Conservation (phyloP, 2,888 invertebrate species). For the Ichneumon xanthorius region DNA sequence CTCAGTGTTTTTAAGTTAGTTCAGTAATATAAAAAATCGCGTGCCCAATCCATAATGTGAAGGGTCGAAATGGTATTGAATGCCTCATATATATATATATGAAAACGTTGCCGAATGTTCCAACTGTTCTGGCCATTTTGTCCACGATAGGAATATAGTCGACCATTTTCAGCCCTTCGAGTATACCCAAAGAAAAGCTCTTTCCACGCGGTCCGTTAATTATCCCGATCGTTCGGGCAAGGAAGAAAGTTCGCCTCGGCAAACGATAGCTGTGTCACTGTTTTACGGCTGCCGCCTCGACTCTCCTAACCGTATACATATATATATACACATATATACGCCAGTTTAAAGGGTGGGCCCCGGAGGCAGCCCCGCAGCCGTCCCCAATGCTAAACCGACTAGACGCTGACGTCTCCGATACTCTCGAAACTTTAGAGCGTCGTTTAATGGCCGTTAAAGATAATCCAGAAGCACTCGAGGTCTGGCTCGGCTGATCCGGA, state of each 20-base stretch:
- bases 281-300: constrained; percentile 62
- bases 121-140: neutral
- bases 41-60: too few species aligned
- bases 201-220: constrained; percentile 64
- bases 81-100: neutral
- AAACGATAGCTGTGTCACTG: constrained; percentile 66
- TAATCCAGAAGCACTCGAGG: constrained; percentile 72
- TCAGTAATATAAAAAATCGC: too few species aligned
- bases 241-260: constrained; percentile 62
- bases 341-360: constrained; percentile 55
- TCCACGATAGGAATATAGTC: constrained; percentile 25
- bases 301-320: constrained; percentile 20
- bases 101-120: neutral
- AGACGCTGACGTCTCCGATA: constrained; percentile 73
- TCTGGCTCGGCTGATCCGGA: constrained; percentile 53
- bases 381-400: constrained; percentile 67
- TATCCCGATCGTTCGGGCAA: constrained; percentile 64
- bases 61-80: neutral
- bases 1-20: too few species aligned
- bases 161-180: constrained; percentile 43
- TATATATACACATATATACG: constrained; percentile 38
- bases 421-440: constrained; percentile 69
- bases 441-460: constrained; percentile 75
- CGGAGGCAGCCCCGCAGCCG: constrained; percentile 58
- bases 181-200: constrained; percentile 57